Evolutionary conservation across 2,113 vertebrate genomes (phyloP).

Genomic region (Scomber colias): DNA sequence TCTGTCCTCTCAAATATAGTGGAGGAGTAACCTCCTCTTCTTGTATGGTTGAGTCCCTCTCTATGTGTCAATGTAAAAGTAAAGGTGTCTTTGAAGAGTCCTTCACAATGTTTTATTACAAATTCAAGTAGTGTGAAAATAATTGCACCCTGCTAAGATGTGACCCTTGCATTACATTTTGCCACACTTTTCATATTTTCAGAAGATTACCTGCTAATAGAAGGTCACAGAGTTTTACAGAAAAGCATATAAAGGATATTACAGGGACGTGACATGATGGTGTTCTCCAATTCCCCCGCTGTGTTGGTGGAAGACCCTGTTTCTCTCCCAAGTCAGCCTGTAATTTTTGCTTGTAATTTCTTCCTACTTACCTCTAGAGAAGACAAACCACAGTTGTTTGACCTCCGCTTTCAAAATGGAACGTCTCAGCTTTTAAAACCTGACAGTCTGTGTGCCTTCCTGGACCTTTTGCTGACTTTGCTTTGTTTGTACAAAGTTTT

Average conservation of each 20-base stretch:
- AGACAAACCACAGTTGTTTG: slow-evolving; percentile 28
- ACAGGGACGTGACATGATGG: background rate
- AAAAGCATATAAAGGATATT: slow-evolving; percentile 21
- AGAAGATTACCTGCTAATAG: slow-evolving; percentile 21
- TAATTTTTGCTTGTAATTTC: slow-evolving; percentile 32
- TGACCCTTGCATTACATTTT: background rate
- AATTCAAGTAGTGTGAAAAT: slow-evolving; percentile 1
- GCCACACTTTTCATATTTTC: slow-evolving; percentile 6
- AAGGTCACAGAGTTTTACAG: background rate
- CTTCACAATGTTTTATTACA: slow-evolving; percentile 6
- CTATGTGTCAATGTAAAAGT: slow-evolving; percentile 3
- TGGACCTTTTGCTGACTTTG: slow-evolving; percentile 28
- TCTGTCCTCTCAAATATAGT: too few relatives aligned
- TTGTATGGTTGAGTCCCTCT: too few relatives aligned
- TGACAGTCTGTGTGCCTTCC: background rate
- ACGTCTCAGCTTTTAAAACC: slow-evolving; percentile 46
- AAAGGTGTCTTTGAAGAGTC: background rate
- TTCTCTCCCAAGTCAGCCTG: slow-evolving; percentile 28
- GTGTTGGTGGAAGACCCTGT: slow-evolving; percentile 20
- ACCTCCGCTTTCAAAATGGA: slow-evolving; percentile 33
- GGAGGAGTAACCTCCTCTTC: too few relatives aligned
- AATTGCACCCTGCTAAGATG: background rate
- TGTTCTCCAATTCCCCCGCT: slow-evolving; percentile 24
- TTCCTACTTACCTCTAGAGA: slow-evolving; percentile 17
- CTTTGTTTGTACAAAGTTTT: slow-evolving; percentile 38